Evolutionary conservation across 2,797 vertebrate genomes (phyloP), one percentile per base, ranked within the genome.

Genomic region (Centropyge bicolor): DNA sequence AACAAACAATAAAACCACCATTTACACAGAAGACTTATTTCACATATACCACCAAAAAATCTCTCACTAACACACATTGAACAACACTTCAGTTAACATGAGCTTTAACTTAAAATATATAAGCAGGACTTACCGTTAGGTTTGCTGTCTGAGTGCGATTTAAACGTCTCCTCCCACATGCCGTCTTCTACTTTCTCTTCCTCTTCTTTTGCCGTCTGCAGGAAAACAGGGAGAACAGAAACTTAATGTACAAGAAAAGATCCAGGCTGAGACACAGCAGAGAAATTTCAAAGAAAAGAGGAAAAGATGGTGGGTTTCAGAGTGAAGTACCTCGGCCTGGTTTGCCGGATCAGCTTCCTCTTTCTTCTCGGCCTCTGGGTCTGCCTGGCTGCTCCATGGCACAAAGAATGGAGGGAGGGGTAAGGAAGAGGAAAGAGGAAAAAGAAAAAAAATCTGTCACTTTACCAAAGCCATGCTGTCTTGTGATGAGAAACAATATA

Each of bases 101-200:
- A 70, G 4, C 9, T 6, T 8, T 36, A 45, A 22, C 7, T 66
- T 14, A 10, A 61, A 46, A 24, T 12, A 57, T 12, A 57, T 2
- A 38, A 72, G 3, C 0, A 12, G 6, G 22, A 77, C 86, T 13
- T 88, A 97, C 98, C 98, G 10, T 96, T 96, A 12, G 97, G 96
- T 91, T 98, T 99, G 92, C 88, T 94, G 88, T 99, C 97, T 0
- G 96, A 87, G 88, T 98, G 97, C 0, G 97, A 97, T 89, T 98
- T 99, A 94, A 98, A 99, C 0, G 96, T 97, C 91, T 99, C 98
- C 36, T 99, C 97, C 98, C 98, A 99, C 89, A 97, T 93, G 10
- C 96, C 97, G 0, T 95, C 96, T 8, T 96, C 94, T 17, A 85
- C 89, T 85, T 93, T 95, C 40, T 94, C 93, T 60, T 92, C 92